Percentiles rank a stretch among this genome's conserved stretches.
Evolutionary conservation across 1,140 invertebrate species (phyloP).

Genomic region (Eulimnadia texana): DNA sequence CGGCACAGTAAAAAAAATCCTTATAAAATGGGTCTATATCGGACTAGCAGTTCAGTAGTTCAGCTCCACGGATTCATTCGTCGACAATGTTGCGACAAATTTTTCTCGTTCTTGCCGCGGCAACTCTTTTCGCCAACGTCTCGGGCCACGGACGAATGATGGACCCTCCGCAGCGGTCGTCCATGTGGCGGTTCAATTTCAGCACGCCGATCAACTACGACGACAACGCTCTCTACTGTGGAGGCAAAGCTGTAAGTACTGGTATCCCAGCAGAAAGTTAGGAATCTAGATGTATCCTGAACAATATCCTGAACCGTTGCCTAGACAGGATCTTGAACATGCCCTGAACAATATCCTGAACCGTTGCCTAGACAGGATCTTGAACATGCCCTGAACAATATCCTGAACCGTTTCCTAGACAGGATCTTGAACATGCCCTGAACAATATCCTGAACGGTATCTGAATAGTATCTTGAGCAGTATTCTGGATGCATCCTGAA

Average conservation of each 20-base stretch:
- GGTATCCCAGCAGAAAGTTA: not conserved
- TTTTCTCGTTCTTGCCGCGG: not conserved
- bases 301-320: too few relatives aligned
- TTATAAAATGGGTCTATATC: too few relatives aligned
- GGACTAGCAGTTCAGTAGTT: not conserved
- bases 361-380: too few relatives aligned
- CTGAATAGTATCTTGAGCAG: too few relatives aligned
- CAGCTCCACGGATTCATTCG: not conserved
- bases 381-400: too few relatives aligned
- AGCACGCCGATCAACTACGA: conserved; percentile 19
- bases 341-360: too few relatives aligned
- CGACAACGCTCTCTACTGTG: conserved; percentile 21
- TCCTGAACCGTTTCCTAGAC: too few relatives aligned
- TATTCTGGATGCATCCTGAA: too few relatives aligned
- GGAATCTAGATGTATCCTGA: not conserved
- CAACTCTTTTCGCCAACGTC: not conserved
- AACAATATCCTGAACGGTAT: not conserved
- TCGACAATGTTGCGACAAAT: not conserved
- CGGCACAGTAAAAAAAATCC: too few relatives aligned
- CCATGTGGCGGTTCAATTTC: conserved; percentile 22
- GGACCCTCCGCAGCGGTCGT: conserved; percentile 22
- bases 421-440: too few relatives aligned
- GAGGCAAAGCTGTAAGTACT: conserved; percentile 19
- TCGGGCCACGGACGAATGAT: conserved; percentile 21
- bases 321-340: too few relatives aligned